A percentile compares a stretch with the other conserved stretches of the same genome.
Evolutionary conservation across 2,888 invertebrate genomes (phyloP).

Genomic region (Phymatocera aterrima): DNA sequence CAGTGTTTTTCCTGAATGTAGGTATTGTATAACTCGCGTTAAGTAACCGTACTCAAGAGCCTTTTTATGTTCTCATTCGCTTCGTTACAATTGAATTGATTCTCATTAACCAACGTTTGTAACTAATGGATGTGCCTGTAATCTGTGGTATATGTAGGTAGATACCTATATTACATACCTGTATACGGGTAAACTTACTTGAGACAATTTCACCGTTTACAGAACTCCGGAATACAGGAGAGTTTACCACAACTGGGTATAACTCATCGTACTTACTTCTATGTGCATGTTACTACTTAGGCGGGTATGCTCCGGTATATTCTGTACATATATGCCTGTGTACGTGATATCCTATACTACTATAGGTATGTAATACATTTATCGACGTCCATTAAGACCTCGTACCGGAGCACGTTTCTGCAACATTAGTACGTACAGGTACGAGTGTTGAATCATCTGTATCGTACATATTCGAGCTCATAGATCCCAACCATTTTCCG

Average conservation of each 20-base stretch:
- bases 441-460: neutral
- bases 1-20: neutral
- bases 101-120: constrained; percentile 21
- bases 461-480: neutral
- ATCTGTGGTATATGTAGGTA: too few species aligned
- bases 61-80: neutral
- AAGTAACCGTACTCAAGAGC: neutral
- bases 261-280: constrained; percentile 31
- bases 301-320: too few species aligned
- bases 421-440: neutral
- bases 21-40: neutral
- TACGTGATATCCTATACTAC: too few species aligned
- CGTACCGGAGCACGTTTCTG: constrained; percentile 20
- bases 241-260: constrained; percentile 33
- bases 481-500: neutral
- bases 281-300: too few species aligned
- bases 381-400: constrained; percentile 29
- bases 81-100: constrained; percentile 4
- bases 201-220: constrained; percentile 7
- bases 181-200: constrained; percentile 5
- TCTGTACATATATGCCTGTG: neutral
- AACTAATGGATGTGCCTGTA: constrained; percentile 16
- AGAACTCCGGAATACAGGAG: constrained; percentile 26
- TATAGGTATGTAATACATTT: neutral
- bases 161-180: too few species aligned